These are phyloP conservation scores for Mantis religiosa DNA, from an alignment of 2,888 invertebrate genomes.

Conservation along the genomic window DNA sequence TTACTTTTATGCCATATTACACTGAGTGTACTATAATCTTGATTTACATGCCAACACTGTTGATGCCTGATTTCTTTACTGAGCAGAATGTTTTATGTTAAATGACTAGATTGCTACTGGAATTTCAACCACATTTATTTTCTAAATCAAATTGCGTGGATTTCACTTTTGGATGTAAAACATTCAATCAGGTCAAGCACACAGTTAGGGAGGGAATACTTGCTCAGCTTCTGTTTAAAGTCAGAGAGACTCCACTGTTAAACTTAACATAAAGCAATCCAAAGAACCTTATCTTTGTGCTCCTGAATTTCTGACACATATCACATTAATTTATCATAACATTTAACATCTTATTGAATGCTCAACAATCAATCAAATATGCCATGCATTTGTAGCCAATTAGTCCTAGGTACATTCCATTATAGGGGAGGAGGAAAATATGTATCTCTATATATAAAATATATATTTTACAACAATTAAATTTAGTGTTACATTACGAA, in stretches of 20 bases:
- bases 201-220: not conserved
- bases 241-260: conserved; percentile 22
- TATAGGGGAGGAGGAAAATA: not conserved
- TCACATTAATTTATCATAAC: not conserved
- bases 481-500: not conserved
- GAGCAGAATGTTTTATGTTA: no score
- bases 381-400: conserved; percentile 19
- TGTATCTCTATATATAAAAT: not conserved
- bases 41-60: no score
- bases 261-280: not conserved
- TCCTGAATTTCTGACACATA: not conserved
- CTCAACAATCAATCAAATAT: conserved; percentile 19
- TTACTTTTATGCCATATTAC: no score
- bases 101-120: no score
- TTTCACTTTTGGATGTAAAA: not conserved
- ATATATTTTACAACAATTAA: not conserved
- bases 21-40: no score
- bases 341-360: conserved; percentile 8
- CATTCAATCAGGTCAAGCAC: not conserved
- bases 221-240: conserved; percentile 26
- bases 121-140: not conserved
- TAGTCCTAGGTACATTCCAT: not conserved
- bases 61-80: no score
- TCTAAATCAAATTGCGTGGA: not conserved
- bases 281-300: not conserved